Evolutionary conservation across 2,797 vertebrate genomes (phyloP).

Genomic region (Eospalax fontanierii): DNA sequence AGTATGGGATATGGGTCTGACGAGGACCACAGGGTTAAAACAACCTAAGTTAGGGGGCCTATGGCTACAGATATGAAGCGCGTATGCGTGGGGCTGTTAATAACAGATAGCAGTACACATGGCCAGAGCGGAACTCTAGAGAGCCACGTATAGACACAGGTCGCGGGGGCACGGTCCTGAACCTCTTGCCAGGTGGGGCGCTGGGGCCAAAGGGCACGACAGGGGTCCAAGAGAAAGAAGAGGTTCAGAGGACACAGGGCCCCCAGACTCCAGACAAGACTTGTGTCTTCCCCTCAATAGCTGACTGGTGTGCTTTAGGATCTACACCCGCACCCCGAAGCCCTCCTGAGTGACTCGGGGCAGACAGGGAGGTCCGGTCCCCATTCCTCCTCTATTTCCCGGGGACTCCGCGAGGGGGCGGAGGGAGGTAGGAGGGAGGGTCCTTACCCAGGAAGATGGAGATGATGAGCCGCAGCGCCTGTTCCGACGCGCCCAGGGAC

Average conservation of each 20-base stretch:
- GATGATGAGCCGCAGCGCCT: conserved; percentile 95
- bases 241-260: conserved; percentile 58
- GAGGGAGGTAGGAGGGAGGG: conserved; percentile 64
- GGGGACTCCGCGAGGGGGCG: conserved; percentile 54
- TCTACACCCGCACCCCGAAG: conserved; percentile 13
- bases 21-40: background rate
- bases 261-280: conserved; percentile 45
- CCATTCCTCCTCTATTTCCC: background rate
- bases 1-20: background rate
- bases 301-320: background rate
- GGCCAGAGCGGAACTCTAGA: conserved; percentile 72
- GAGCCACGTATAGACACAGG: conserved; percentile 38
- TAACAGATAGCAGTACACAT: conserved; percentile 63
- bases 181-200: background rate
- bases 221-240: conserved; percentile 11
- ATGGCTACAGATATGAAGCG: background rate
- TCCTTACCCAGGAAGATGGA: conserved; percentile 96
- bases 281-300: background rate
- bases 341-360: background rate
- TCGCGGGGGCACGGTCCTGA: background rate
- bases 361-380: conserved; percentile 24
- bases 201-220: conserved; percentile 2
- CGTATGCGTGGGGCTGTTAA: background rate
- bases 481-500: conserved; percentile 95
- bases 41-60: conserved; percentile 50